Conservation (phyloP, 2,797 vertebrate species). For the Cyclura pinguis region DNA sequence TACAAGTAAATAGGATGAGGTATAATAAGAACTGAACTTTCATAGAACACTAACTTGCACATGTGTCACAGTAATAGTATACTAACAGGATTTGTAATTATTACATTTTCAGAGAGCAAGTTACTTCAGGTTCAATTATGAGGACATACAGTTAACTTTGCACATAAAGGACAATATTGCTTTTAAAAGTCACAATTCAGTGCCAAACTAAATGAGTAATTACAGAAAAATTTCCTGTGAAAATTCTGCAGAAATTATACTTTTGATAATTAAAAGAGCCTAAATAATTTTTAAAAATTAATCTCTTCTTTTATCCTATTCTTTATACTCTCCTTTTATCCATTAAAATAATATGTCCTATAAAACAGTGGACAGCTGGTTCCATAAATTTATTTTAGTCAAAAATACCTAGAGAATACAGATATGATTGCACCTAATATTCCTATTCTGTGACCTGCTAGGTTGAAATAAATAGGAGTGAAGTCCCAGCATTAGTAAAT, state of each 20-base stretch:
- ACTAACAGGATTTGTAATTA: neutral
- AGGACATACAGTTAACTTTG: neutral
- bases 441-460: neutral
- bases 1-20: neutral
- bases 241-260: neutral
- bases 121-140: neutral
- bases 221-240: neutral
- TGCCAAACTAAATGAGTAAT: neutral
- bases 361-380: neutral
- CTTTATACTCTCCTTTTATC: neutral
- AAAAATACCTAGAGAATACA: neutral
- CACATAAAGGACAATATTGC: neutral
- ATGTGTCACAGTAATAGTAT: neutral
- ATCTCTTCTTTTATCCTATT: neutral
- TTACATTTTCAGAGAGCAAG: neutral
- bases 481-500: neutral
- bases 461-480: neutral
- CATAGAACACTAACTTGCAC: neutral
- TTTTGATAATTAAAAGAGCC: neutral
- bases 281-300: neutral
- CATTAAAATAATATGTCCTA: neutral
- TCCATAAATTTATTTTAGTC: neutral
- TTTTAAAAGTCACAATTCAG: neutral
- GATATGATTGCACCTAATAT: neutral
- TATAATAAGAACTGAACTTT: neutral